Evolutionary conservation across 2,113 vertebrate genomes (phyloP).

Genomic region (Vulpes ferrilata): DNA sequence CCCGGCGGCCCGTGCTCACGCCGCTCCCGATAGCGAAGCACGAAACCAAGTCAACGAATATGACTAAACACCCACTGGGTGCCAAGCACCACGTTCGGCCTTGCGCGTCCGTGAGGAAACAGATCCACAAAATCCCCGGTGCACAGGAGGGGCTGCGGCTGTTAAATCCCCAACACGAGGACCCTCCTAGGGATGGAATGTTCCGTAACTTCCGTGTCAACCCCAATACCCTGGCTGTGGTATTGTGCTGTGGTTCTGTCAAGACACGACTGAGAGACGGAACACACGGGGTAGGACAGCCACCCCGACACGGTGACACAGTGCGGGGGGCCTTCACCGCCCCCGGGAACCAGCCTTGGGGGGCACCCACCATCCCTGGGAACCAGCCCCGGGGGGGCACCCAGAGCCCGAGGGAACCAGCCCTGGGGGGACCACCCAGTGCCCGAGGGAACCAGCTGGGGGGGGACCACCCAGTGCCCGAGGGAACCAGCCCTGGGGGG

Average conservation of each 20-base stretch:
- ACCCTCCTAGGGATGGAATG: background rate
- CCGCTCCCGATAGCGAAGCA: accelerated
- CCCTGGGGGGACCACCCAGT: no score
- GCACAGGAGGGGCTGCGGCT: background rate
- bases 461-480: no score
- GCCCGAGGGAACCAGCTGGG: background rate
- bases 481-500: no score
- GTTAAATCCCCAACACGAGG: background rate
- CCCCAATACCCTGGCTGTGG: background rate
- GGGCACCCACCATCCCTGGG: no score
- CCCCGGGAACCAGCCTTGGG: no score
- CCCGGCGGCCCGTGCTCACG: accelerated
- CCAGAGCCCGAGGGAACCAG: no score
- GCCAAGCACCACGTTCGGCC: accelerated
- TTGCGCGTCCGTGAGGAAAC: accelerated
- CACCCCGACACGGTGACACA: no score
- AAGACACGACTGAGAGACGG: background rate
- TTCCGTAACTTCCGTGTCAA: accelerated
- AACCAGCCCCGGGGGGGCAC: background rate
- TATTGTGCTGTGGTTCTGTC: accelerated
- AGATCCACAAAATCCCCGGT: accelerated
- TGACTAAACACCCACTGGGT: accelerated
- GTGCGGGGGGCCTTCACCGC: no score
- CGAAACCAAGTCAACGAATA: no score
- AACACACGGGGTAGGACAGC: accelerated